Evolutionary conservation across 2,797 vertebrate genomes (phyloP).

Genomic region (Pseudotriccus pelzelni): DNA sequence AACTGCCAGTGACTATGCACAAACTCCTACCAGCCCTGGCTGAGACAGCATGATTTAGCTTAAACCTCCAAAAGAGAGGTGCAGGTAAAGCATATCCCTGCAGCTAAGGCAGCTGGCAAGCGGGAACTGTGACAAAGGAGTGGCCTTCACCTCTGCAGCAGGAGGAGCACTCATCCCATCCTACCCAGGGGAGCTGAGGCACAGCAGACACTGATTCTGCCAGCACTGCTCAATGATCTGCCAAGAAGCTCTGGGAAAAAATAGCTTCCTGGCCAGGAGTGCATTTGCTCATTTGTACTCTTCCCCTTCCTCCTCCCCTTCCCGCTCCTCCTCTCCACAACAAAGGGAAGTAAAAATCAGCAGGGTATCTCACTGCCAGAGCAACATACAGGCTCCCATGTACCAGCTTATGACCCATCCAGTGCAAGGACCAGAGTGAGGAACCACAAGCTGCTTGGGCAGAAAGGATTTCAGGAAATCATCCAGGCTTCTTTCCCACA

Average conservation of each 20-base stretch:
- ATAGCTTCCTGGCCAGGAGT: not conserved
- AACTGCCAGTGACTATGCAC: not conserved
- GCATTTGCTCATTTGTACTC: not conserved
- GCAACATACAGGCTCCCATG: not conserved
- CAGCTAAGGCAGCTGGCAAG: not conserved
- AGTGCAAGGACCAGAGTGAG: not conserved
- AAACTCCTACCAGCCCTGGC: not conserved
- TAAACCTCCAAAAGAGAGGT: not conserved
- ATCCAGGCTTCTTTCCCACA: not conserved
- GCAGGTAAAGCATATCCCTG: not conserved
- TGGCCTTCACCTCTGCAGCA: not conserved
- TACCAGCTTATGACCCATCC: not conserved
- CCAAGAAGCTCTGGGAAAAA: not conserved
- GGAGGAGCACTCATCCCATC: not conserved
- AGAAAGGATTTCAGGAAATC: not conserved
- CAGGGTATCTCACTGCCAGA: not conserved
- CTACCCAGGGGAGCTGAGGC: not conserved
- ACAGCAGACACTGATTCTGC: fast-evolving
- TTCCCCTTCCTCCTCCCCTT: not conserved
- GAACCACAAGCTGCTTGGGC: not conserved
- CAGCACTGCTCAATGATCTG: not conserved
- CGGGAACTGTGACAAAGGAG: fast-evolving
- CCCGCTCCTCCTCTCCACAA: not conserved
- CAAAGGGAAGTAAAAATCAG: not conserved
- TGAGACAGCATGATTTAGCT: not conserved